Base-by-base conservation (phyloP, 2,797 vertebrate species). In the Tiaroga cobitis region DNA sequence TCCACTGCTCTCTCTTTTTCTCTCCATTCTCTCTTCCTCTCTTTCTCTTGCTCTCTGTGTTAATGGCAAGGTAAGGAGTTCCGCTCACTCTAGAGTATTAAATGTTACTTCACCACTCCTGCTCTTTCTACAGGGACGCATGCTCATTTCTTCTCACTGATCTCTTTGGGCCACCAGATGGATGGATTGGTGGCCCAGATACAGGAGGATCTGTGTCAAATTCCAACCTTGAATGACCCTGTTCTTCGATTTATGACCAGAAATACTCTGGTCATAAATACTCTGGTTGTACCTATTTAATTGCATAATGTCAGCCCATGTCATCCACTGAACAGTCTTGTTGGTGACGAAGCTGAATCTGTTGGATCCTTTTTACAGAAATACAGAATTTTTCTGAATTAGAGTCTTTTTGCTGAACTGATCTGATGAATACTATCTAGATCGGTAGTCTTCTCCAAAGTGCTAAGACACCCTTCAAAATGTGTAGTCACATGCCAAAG, bases 31-130 rank as follows among this genome's bases (percentile, higher is more conserved):
- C 41, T 93, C 88, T 72, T 75, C 51, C 82, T 85, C 77, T 84
- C 69, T 75, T 63, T 76, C 80, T 82, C 29, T 86, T 54, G 72
- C 81, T 75, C 86, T 89, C 89, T 87, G 82, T 81, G 92, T 93
- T 92, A 94, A 86, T 95, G 93, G 86, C 92, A 93, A 95, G 94
- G 95, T 95, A 95, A 95, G 95, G 90, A 92, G 93, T 72, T 41
- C 85, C 75, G 75, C 90, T 87, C 81, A 92, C 90, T 69, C 82
- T 84, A 70, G 65, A 79, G 75, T 68, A 67, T 76, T 83, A 76
- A 61, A 67, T 89, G 87, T 78, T 86, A 87, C 80, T 74, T 84
- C 72, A 80, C 69, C 77, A 77, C 43, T 80, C 83, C 11, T 74
- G 68, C 19, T 90, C 82, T 89, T 81, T 81, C 49, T 74, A 39